Evolutionary conservation across 1,140 invertebrate species (phyloP).

Genomic region (Heliconius congener): DNA sequence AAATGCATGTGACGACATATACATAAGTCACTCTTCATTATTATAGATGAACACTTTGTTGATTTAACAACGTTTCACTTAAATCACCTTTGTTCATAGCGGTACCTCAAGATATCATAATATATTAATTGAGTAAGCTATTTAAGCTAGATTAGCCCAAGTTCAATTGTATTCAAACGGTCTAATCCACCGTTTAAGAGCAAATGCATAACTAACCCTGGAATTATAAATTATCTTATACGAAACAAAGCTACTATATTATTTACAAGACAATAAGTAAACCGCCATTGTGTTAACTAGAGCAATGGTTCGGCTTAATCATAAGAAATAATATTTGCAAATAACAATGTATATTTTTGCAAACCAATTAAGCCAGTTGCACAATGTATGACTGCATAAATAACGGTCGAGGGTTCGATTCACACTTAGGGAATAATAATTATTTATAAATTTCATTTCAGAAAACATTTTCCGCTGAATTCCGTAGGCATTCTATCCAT

Average conservation of each 20-base stretch:
- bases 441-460: no score
- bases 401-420: no score
- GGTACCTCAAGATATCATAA: background rate
- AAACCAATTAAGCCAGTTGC: background rate
- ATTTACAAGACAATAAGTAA: slow-evolving; percentile 47
- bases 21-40: background rate
- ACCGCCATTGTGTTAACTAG: slow-evolving; percentile 49
- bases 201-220: slow-evolving; percentile 17
- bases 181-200: slow-evolving; percentile 27
- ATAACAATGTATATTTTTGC: background rate
- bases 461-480: no score
- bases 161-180: slow-evolving; percentile 26
- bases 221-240: slow-evolving; percentile 32
- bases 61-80: background rate
- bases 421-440: no score
- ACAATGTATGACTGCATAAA: no score
- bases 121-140: slow-evolving; percentile 16
- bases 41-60: background rate
- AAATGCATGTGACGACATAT: background rate
- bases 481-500: no score
- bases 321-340: background rate
- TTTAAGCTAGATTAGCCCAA: slow-evolving; percentile 19
- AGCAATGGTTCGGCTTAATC: background rate
- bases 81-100: slow-evolving; percentile 11
- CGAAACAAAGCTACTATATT: slow-evolving; percentile 39